Evolutionary conservation across 2,888 invertebrate species (phyloP), one percentile per base, ranked within the genome.

Genomic region (Pristionchus exspectatus): DNA sequence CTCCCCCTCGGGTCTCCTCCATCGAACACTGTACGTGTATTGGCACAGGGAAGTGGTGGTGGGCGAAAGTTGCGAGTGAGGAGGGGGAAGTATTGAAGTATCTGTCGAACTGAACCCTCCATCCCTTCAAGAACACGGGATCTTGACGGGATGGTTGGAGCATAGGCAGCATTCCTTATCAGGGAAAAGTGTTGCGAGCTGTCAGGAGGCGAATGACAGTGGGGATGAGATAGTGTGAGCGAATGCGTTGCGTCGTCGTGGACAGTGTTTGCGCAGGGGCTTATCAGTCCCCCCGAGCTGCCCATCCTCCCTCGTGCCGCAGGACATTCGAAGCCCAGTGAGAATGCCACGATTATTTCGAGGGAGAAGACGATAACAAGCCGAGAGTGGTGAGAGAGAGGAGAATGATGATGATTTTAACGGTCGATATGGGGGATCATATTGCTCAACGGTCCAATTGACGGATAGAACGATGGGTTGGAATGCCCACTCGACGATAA

Each of bases 21-120:
- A 50, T 21, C 59, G 56, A 59, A 85, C 56, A 85, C 84, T 59
- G 84, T 59, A 59, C 33, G 59, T 59, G 84, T 59, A 59, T 59
- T 59, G 59, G 56, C 59, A 85, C 59, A 56, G 30, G 74, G 38
- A 27, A 56, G 56, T 30, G 27, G 54, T n/a, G 44, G 44, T 50
- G 44, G 44, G 44, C 44, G 44, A 50, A 50, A 50, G 44, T 33
- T 24, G 77, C 50, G 83, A 83, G 50, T 21, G 44, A 21, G 83
- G 50, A 83, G 83, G 54, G 83, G 83, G 83, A 83, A 21, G 44
- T 38, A 74, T 18, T 24, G 66, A 66, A 10, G 30, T 14, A 21
- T 18, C 9, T 7, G 30, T 14, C 10, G 72, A 74, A 69, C 12
- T 33, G 38, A 33, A 30, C 72, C 77, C 44, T 38, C 5, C 24